phyloP scores from a whole-genome alignment of 1,140 invertebrate species.

The Sinonovacula constricta region DNA sequence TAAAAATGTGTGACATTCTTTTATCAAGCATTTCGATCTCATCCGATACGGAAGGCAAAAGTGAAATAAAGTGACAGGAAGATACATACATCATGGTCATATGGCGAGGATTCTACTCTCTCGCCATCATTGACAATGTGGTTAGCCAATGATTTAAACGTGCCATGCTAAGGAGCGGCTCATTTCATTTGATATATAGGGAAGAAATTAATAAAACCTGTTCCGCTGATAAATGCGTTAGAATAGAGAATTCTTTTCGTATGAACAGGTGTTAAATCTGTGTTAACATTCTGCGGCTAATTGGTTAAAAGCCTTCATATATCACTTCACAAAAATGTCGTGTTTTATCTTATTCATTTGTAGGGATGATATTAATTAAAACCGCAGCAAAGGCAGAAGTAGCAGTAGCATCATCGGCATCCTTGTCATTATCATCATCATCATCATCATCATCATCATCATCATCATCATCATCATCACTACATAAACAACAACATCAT shows the following conservation, averaged over 20 bases:
- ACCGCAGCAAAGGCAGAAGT: neutral
- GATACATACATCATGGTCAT: too few relatives aligned
- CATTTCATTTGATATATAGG: conserved; percentile 5
- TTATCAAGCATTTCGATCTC: too few relatives aligned
- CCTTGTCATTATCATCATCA: neutral
- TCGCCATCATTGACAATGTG: too few relatives aligned
- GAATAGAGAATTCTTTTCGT: neutral
- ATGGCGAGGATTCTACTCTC: too few relatives aligned
- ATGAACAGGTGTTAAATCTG: neutral
- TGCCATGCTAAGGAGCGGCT: neutral
- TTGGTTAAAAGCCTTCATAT: neutral
- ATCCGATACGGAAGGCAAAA: too few relatives aligned
- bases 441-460: neutral
- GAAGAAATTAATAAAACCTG: neutral
- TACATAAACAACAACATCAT: conserved; percentile 1
- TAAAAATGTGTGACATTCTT: too few relatives aligned
- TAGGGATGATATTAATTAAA: neutral
- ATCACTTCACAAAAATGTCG: neutral
- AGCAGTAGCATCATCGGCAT: neutral
- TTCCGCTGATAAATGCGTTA: neutral
- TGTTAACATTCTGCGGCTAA: neutral
- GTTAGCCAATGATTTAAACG: too few relatives aligned
- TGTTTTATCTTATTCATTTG: neutral
- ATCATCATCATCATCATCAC: neutral
- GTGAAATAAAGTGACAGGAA: too few relatives aligned